These are phyloP conservation scores for Schizaphis graminum DNA, from an alignment of 2,888 invertebrate species.

Conservation along the genomic window DNA sequence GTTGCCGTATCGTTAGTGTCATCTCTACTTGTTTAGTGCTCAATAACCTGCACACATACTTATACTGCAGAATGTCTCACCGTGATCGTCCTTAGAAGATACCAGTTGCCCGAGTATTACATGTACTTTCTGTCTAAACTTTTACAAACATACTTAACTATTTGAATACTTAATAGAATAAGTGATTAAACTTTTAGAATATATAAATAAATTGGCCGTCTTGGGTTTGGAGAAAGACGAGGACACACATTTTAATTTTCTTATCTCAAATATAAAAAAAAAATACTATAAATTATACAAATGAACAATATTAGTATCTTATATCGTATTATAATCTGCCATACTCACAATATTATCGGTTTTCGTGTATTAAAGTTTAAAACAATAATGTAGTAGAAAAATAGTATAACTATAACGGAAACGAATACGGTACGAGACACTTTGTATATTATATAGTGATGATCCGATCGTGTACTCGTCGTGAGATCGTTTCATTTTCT, in stretches of 20 bases:
- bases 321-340: background rate
- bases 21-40: background rate
- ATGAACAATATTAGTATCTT: background rate
- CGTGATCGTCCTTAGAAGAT: background rate
- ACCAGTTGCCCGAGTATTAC: too few species aligned
- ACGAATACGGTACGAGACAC: too few species aligned
- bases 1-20: conserved; percentile 1
- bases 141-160: background rate
- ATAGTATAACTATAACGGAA: too few species aligned
- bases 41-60: background rate
- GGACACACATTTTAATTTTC: background rate
- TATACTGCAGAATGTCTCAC: background rate
- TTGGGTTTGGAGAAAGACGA: background rate
- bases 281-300: background rate
- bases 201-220: background rate
- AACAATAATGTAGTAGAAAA: too few species aligned
- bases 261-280: background rate
- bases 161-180: background rate
- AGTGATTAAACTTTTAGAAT: background rate
- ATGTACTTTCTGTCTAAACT: background rate
- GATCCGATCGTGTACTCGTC: background rate
- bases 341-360: too few species aligned
- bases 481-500: background rate
- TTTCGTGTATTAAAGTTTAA: too few species aligned
- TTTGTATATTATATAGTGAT: background rate